phyloP scores from a whole-genome alignment of 2,797 vertebrate species.

The Aulostomus chinensis region DNA sequence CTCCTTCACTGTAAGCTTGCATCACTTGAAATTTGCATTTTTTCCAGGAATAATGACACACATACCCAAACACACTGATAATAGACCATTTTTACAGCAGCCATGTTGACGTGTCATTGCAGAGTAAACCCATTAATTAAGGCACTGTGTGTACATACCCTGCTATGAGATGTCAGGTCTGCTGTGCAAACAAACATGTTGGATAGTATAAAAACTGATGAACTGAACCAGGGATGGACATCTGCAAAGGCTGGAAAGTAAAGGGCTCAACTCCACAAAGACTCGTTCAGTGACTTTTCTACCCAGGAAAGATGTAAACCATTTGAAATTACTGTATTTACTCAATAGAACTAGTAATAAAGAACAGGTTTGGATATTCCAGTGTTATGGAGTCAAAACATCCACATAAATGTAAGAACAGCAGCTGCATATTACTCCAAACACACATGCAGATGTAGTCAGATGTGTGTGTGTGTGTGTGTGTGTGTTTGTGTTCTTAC shows the following conservation, averaged over 20 bases:
- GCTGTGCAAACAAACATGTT: no score
- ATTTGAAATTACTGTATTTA: no score
- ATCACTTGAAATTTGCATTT: conserved; percentile 41
- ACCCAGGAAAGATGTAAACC: not conserved
- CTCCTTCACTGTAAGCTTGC: conserved; percentile 57
- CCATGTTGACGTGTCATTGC: no score
- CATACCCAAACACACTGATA: not conserved
- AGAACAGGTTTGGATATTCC: no score
- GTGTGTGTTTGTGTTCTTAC: no score
- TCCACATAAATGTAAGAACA: no score
- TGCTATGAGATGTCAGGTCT: no score
- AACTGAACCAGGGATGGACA: not conserved
- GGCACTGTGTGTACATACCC: no score
- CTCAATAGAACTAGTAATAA: not conserved
- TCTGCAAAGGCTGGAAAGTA: not conserved
- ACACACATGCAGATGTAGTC: conserved; percentile 18
- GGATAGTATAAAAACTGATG: not conserved
- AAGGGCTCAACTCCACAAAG: not conserved
- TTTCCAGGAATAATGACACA: conserved; percentile 11
- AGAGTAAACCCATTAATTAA: no score
- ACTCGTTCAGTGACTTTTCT: not conserved
- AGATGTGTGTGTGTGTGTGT: conserved; percentile 14
- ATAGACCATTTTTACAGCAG: not conserved
- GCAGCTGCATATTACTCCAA: no score
- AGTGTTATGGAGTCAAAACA: no score